Evolutionary conservation across 2,888 invertebrate genomes (phyloP).

Genomic region (Thalpophila matura): DNA sequence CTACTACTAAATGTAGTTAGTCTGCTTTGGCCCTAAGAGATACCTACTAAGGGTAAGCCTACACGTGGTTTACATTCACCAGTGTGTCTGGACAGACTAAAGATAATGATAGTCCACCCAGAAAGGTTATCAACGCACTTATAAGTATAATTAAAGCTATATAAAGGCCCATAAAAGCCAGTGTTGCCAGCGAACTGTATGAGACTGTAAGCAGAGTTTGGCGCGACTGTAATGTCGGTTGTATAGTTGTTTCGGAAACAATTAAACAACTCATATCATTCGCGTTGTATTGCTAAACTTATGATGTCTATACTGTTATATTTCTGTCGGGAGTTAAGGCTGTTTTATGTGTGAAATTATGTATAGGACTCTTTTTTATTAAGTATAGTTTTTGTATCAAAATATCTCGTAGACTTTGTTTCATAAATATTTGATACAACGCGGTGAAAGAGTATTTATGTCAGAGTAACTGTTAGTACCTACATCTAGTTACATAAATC

Average conservation of each 20-base stretch:
- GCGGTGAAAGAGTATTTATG: too few species aligned
- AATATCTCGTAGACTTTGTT: not conserved
- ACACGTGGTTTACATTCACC: not conserved
- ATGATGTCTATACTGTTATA: slow-evolving; percentile 43
- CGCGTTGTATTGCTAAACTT: slow-evolving; percentile 60
- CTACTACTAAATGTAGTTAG: too few species aligned
- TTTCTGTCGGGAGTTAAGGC: slow-evolving; percentile 27
- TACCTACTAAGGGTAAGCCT: not conserved
- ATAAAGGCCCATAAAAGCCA: slow-evolving; percentile 39
- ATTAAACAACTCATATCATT: slow-evolving; percentile 58
- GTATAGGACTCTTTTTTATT: slow-evolving; percentile 13
- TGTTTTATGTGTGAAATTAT: slow-evolving; percentile 17
- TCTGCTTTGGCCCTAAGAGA: too few species aligned
- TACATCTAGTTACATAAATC: too few species aligned
- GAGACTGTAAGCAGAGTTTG: slow-evolving; percentile 48
- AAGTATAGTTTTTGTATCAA: too few species aligned
- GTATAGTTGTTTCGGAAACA: slow-evolving; percentile 57
- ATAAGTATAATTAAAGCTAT: slow-evolving; percentile 35
- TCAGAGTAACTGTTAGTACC: too few species aligned
- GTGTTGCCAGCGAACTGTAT: slow-evolving; percentile 49
- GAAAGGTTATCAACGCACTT: slow-evolving; percentile 26
- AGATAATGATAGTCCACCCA: slow-evolving; percentile 9
- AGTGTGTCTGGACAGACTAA: not conserved
- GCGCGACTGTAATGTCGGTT: slow-evolving; percentile 46
- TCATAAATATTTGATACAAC: too few species aligned